Evolutionary conservation across 2,113 vertebrate genomes (phyloP).

Genomic region (Podiceps cristatus): DNA sequence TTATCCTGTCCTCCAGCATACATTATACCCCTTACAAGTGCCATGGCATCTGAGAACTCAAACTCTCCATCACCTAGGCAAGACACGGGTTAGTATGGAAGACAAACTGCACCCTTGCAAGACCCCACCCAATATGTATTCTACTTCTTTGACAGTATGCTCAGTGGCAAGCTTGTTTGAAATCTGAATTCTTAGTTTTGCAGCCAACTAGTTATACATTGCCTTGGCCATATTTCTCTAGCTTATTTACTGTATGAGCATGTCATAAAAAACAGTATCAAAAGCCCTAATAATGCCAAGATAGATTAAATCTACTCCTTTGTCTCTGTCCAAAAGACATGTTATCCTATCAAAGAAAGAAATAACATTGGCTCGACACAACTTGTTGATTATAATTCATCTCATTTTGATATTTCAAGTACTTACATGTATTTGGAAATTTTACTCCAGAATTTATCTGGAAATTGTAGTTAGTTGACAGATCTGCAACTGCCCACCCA

Average conservation of each 20-base stretch:
- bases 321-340: neutral
- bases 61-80: neutral
- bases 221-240: neutral
- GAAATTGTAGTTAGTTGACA: neutral
- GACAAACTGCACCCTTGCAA: neutral
- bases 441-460: neutral
- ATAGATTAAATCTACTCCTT: neutral
- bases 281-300: neutral
- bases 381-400: neutral
- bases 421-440: neutral
- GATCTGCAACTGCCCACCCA: accelerated
- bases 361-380: neutral
- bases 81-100: accelerated
- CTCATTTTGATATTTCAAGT: neutral
- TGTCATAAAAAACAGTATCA: neutral
- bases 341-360: neutral
- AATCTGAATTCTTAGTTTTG: neutral
- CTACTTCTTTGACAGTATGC: neutral
- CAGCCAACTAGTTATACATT: neutral
- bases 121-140: accelerated
- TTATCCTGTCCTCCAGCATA: neutral
- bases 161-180: neutral
- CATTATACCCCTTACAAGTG: neutral
- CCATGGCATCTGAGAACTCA: neutral
- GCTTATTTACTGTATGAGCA: neutral